Evolutionary conservation across 2,113 vertebrate species (phyloP), one percentile per base, ranked within the genome.

Genomic region (Sakesphorus luctuosus): DNA sequence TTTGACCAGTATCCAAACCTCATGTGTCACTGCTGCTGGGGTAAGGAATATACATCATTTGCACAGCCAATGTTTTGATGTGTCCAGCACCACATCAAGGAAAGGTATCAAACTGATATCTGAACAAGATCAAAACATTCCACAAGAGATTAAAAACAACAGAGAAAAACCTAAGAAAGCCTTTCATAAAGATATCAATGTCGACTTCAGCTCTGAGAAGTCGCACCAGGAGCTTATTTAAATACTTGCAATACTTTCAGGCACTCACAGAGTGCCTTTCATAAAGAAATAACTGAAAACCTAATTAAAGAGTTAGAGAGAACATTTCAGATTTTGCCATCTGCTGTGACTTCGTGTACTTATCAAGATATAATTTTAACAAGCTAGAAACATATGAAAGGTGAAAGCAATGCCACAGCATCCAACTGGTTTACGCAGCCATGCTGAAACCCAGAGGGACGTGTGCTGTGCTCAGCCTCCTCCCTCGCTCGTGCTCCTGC

Each of bases 311-410:
- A 94, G 58, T 40, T 87, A 63, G 62, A 95, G 69, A 87, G 81
- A 94, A 93, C n/a, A n/a, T 91, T 96, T 85, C 78, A 77, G 74
- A 93, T 92, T 94, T 92, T 90, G 68, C 95, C 94, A 95, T 96
- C 92, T 96, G 96, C 86, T 96, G 68, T 63, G 77, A 94, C 89
- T 96, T 78, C 59, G 44, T 81, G 90, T 93, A 90, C 92, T 94
- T 86, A 90, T 23, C 65, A 71, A 93, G 90, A 94, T 88, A 71
- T 12, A 84, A 94, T 92, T 97, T 94, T 94, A 95, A 94, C 88
- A 84, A 90, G 83, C 76, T 77, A 84, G 83, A 92, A 94, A 84
- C 79, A 94, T 85, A 93, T 20, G 94, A 95, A 93, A 95, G 94
- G 94, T 90, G 90, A 93, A 96, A 69, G 83, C 35, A 92, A 55